Percentiles rank a stretch among this genome's conserved stretches.
Conservation (phyloP, 1,140 invertebrate species). For the Bombus polaris region DNA sequence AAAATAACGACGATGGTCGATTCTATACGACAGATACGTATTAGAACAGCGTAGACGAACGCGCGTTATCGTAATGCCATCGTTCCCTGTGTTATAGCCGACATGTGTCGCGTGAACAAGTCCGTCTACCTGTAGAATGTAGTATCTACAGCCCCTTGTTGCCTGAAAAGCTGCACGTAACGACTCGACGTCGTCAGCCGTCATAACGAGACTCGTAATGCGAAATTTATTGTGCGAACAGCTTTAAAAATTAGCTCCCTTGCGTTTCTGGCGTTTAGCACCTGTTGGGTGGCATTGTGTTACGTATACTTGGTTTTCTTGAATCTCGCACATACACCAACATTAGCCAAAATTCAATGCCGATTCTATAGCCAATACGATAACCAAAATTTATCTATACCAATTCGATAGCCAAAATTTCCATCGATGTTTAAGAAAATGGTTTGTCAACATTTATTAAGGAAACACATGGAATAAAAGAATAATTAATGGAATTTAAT, state of each 20-base stretch:
- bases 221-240: constrained; percentile 43
- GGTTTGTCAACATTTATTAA: too few species aligned
- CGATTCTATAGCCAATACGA: too few species aligned
- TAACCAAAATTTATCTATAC: too few species aligned
- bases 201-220: constrained; percentile 39
- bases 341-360: too few species aligned
- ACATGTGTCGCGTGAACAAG: constrained; percentile 27
- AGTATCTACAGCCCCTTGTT: constrained; percentile 10
- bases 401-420: too few species aligned
- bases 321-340: neutral
- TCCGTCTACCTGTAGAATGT: constrained; percentile 35
- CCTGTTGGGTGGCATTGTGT: constrained; percentile 20
- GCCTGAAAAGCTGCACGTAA: constrained; percentile 21
- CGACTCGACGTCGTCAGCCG: constrained; percentile 25
- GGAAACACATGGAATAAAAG: too few species aligned
- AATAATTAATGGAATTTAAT: neutral
- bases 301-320: neutral
- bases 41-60: neutral
- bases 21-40: neutral
- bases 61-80: constrained; percentile 36
- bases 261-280: neutral
- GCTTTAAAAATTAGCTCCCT: constrained; percentile 37
- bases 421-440: too few species aligned
- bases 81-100: constrained; percentile 30
- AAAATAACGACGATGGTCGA: neutral